Percentiles rank a stretch among this genome's conserved stretches.
These are phyloP conservation scores for Chrysochloris asiatica DNA, from an alignment of 2,113 vertebrate genomes.

Conservation along the genomic window DNA sequence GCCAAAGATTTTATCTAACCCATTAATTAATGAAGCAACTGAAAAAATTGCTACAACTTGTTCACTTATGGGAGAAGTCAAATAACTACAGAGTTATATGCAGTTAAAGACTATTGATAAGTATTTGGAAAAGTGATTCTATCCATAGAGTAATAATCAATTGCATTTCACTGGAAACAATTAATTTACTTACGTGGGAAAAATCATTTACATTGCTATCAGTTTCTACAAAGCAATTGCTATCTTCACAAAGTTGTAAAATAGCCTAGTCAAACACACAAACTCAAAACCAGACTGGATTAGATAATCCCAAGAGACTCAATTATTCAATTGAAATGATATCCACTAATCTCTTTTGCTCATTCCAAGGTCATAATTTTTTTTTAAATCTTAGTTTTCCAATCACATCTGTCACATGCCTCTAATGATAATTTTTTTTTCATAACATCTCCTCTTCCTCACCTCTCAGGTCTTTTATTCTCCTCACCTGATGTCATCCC, in stretches of 20 bases:
- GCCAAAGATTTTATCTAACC: not conserved
- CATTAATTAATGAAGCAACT: not conserved
- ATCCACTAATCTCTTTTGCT: not conserved
- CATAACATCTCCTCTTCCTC: not conserved
- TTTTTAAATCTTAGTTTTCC: not conserved
- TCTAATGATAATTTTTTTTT: not conserved
- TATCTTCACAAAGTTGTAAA: not conserved
- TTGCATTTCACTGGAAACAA: not conserved
- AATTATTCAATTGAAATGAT: not conserved
- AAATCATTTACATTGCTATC: not conserved
- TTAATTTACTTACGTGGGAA: not conserved
- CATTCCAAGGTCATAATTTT: not conserved
- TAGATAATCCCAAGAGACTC: not conserved
- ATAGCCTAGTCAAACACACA: not conserved
- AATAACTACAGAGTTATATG: not conserved
- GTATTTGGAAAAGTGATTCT: not conserved
- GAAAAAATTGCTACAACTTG: not conserved
- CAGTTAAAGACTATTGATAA: not conserved
- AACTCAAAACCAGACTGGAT: not conserved
- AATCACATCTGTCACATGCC: not conserved
- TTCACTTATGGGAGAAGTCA: not conserved
- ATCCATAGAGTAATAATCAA: not conserved
- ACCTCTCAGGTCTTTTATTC: not conserved
- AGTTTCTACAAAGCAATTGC: not conserved
- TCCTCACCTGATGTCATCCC: too few species aligned